phyloP scores from a whole-genome alignment of 2,113 vertebrate genomes.

The Mus spicilegus region DNA sequence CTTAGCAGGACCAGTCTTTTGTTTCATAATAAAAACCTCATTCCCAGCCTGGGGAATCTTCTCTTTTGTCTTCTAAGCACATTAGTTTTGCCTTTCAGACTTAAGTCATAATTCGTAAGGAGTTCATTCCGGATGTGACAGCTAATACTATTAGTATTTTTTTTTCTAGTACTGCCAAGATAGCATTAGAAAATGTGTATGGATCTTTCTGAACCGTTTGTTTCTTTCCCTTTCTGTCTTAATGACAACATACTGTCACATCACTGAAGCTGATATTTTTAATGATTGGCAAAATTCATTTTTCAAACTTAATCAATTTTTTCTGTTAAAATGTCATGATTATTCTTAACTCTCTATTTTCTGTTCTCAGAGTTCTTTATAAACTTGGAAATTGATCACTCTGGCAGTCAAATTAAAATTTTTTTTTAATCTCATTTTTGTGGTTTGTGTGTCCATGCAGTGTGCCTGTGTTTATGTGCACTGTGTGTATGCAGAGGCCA shows the following conservation, averaged over 20 bases:
- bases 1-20: background rate
- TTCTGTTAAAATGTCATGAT: constrained; percentile 5
- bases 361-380: constrained; percentile 57
- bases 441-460: background rate
- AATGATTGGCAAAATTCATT: background rate
- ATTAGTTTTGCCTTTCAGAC: constrained; percentile 20
- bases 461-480: background rate
- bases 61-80: background rate
- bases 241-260: background rate
- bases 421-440: background rate
- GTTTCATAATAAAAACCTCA: background rate
- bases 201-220: background rate
- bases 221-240: constrained; percentile 9
- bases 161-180: background rate
- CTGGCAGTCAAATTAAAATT: background rate
- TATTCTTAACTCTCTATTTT: constrained; percentile 63
- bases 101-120: background rate
- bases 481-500: background rate
- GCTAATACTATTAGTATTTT: background rate
- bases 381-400: constrained; percentile 17
- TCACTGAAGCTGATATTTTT: background rate
- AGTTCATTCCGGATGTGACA: constrained; percentile 9
- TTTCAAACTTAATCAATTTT: background rate
- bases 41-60: background rate
- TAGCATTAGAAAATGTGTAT: background rate